Evolutionary conservation across 2,797 vertebrate genomes (phyloP).

Genomic region (Dromococcyx pavoninus): DNA sequence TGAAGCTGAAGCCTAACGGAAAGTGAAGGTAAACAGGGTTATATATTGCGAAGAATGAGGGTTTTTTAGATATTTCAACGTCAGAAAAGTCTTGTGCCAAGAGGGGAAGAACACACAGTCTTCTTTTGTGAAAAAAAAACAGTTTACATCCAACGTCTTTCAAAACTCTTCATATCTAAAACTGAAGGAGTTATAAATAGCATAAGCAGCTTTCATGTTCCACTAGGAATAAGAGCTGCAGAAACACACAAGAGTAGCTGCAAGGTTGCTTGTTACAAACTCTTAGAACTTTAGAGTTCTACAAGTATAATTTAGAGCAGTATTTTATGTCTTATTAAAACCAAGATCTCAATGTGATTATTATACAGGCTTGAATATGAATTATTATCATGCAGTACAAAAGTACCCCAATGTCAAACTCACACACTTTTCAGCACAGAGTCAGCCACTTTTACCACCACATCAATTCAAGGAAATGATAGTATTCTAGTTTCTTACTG

Average conservation of each 20-base stretch:
- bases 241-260: neutral
- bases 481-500: constrained; percentile 28
- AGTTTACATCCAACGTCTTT: neutral
- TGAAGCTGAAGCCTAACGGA: neutral
- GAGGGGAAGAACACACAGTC: neutral
- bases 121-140: neutral
- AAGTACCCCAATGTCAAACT: neutral
- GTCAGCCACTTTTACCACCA: constrained; percentile 14
- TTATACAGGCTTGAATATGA: constrained; percentile 49
- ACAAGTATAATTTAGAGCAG: constrained; percentile 19
- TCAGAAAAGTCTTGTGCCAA: neutral
- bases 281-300: neutral
- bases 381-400: constrained; percentile 17
- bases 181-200: neutral
- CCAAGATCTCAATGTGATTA: constrained; percentile 46
- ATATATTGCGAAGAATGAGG: neutral
- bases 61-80: neutral
- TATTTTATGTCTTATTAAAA: constrained; percentile 57
- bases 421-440: constrained; percentile 16
- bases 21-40: neutral
- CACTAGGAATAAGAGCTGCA: neutral
- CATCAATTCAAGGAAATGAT: constrained; percentile 16
- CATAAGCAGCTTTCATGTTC: neutral
- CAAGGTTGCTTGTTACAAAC: neutral
- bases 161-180: neutral